Base-by-base conservation (phyloP, 2,113 vertebrate species). In the Cardinalis cardinalis region DNA sequence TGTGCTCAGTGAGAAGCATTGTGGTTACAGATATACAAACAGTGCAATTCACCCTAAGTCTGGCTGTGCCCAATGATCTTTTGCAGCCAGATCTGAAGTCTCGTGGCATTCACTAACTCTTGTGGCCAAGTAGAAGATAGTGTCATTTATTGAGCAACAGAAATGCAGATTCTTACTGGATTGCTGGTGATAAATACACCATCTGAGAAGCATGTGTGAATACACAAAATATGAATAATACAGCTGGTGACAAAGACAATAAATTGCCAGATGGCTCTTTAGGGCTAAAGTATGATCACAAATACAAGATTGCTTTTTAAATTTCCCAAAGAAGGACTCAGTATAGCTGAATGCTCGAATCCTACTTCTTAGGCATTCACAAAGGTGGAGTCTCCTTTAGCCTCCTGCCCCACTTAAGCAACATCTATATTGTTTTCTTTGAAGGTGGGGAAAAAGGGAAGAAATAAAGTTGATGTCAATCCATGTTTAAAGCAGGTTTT, bases 1-100 rank as follows among this genome's bases (percentile, higher is more conserved):
- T 2, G 12, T 38, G 68, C n/a, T 65, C 44, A 29, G 3, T 58
- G 24, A 58, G 51, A 65, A 44, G 18, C 69, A 40, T 28, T 24
- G 5, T 0, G 0, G 28, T 46, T 59, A 21, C 11, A 25, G 44
- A 52, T 29, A n/a, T 38, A 88, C 13, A n/a, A 59, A 25, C 46
- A 31, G 7, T 28, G 18, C 12, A 6, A 36, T n/a, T 59, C 51
- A 44, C 75, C 0, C 0, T 9, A n/a, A n/a, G 9, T 52, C 60
- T 46, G 68, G n/a, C 31, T 60, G 46, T 31, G 9, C n/a, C 29
- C 7, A 32, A 7, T 40, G 17, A 31, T 36, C 52, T 53, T 66
- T 60, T 3, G 4, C 21, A n/a, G 53, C 53, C 38, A 40, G 40
- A 40, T 52, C 14, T 26, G 46, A 60, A 53, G 14, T 74, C 53